Base-by-base conservation (phyloP, 2,888 invertebrate genomes). In the Tineola bisselliella region DNA sequence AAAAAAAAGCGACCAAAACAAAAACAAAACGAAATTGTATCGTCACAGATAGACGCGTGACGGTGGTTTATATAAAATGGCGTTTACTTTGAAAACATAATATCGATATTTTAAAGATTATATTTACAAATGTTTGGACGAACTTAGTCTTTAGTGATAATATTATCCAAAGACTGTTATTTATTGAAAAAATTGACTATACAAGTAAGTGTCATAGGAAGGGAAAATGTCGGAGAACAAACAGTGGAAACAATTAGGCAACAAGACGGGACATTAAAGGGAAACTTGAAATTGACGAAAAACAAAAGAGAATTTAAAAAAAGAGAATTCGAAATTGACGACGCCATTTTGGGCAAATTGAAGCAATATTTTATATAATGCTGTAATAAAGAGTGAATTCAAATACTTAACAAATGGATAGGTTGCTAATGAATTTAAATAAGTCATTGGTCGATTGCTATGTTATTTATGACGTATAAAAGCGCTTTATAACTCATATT, bases 161-260 rank as follows among this genome's bases (percentile, higher is more conserved):
- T 78, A 64, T 70, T 84, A 81, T 86, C 86, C 86, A 87, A 87
- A 87, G 86, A 86, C 86, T 86, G 86, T 77, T 83, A 84, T 80
- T 78, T 87, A 82, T 81, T 72, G 76, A 79, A 82, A 25, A n/a
- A 83, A 81, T 61, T 44, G 33, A 18, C 54, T 25, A 25, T 54
- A 25, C 18, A 25, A 2, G 54, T 17, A 52, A 11, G n/a, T 5
- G 44, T 5, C n/a, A 15, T 48, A 48, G 15, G n/a, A 38, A n/a
- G n/a, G 10, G 38, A 38, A 38, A 25, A 25, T 25, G 25, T 25
- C 25, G 25, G 38, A 10, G 38, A n/a, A 10, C n/a, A 38, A n/a
- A n/a, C n/a, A n/a, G n/a, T n/a, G n/a, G n/a, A n/a, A n/a, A n/a
- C 10, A 38, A n/a, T 38, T 12, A 12, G 38, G 38, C 3, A 38